phyloP scores from a whole-genome alignment of 2,797 vertebrate species.

The Pseudochirops corinnae region DNA sequence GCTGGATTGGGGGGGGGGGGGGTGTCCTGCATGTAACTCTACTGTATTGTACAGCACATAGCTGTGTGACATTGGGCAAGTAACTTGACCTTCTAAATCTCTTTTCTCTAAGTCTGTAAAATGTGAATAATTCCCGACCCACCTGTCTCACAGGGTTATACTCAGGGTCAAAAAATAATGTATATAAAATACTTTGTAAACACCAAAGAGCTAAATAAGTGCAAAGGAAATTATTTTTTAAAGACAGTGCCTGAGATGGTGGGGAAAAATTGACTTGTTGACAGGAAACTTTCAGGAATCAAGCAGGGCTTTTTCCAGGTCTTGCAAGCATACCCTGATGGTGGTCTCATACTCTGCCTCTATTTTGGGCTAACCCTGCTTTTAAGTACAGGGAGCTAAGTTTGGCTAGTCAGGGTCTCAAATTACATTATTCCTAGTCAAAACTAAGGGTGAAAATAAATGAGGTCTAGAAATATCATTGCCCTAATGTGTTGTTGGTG shows the following conservation, averaged over 20 bases:
- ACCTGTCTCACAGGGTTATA: background rate
- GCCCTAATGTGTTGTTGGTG: too few relatives aligned
- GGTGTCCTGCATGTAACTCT: background rate
- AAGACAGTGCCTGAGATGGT: background rate
- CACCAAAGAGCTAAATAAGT: background rate
- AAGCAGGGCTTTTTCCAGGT: background rate
- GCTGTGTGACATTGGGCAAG: background rate
- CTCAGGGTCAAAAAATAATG: background rate
- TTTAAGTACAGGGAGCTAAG: background rate
- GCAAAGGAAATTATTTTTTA: background rate
- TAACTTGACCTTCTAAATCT: background rate
- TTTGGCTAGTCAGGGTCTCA: background rate
- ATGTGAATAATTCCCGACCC: background rate
- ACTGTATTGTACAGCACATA: too few relatives aligned
- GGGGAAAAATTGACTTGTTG: background rate
- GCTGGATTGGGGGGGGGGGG: too few relatives aligned
- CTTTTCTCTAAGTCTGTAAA: background rate
- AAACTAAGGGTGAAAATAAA: background rate
- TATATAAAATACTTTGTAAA: background rate
- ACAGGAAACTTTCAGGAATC: background rate
- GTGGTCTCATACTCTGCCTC: background rate
- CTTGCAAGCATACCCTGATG: background rate
- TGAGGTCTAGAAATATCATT: background rate
- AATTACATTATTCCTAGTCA: too few relatives aligned
- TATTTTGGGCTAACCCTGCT: background rate